Evolutionary conservation across 2,888 invertebrate species (phyloP), one percentile per base, ranked within the genome.

Genomic region (Ochropleura leucogaster): DNA sequence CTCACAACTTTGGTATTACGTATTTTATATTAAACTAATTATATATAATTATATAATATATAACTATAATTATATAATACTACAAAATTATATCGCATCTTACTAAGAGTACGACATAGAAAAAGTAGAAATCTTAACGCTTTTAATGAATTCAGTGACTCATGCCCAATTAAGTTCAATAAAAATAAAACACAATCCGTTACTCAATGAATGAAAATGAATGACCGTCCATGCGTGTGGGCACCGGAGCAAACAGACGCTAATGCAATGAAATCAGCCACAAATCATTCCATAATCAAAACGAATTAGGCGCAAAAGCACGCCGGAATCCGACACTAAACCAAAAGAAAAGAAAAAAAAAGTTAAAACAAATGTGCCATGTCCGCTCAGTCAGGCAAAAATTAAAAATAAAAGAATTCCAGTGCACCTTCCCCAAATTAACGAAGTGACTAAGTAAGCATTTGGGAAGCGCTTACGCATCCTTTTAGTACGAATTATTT

Each of bases 371-470:
- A 80, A 83, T 74, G 74, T 55, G 74, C 75, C 71, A 79, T 79
- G 72, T 77, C 77, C 75, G 62, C 62, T 68, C 74, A 62, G 68
- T 57, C 70, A 51, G 47, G 46, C 49, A 80, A 81, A 85, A 86
- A 75, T 82, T 77, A 80, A 84, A 86, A 77, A 77, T 68, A 86
- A 85, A 86, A 79, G 74, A 60, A 82, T 72, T 72, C 70, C 79
- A 83, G 85, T 83, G 78, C 84, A 86, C 88, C 86, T 89, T 88
- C 85, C 88, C 88, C 83, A 91, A 93, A 91, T 93, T 92, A 93
- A 92, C 90, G 84, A 85, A 89, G 89, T 94, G 94, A 94, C 92
- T 94, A 92, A 94, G 87, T 89, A 89, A 86, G 81, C 86, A 78
- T 90, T 90, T 87, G 84, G 84, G 84, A 87, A 72, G 87, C 84